Base-by-base conservation (phyloP, 2,113 vertebrate genomes). In the Thinocorus orbignyianus region DNA sequence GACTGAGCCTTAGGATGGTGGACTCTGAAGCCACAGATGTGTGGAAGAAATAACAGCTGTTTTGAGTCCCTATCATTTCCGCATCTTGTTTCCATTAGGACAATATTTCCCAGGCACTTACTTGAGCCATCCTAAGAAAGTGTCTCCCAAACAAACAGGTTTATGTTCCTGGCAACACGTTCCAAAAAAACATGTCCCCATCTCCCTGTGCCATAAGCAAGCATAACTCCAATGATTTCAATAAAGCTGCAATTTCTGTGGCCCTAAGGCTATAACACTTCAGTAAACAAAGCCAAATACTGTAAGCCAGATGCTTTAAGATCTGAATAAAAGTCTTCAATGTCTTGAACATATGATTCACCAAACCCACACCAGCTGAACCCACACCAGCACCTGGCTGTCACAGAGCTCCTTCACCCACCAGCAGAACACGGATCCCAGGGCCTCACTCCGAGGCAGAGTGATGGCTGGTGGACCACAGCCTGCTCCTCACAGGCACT, bases 161-260 rank as follows among this genome's bases (percentile, higher is more conserved):
- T 96, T 92, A 83, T 81, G 55, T 35, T 96, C 19, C 61, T 93
- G 90, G 90, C 91, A 93, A 88, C 37, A 62, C 0, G 0, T 65
- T 96, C 79, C 72, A 81, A 86, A 87, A 88, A 68, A 68, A 4
- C 6, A 13, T 0, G 51, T 95, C 80, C 94, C 90, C 86, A 94
- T 73, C 52, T 95, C 93, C 80, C 88, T 42, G 70, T 92, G 88
- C 92, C 92, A 85, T 55, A 95, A 96, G 80, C 80, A 92, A 94
- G 71, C 77, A 51, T 49, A 92, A 76, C 48, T 84, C 91, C 85
- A 88, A 30, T 82, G 80, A 94, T 51, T 96, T 93, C 91, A 92
- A 93, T 80, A 88, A 96, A 95, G 88, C 71, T 85, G 87, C 70
- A 82, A 72, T 90, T 95, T 95, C 77, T 94, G 86, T 33, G 86